Evolutionary conservation across 2,113 vertebrate species (phyloP).

Genomic region (Pampusana beccarii): DNA sequence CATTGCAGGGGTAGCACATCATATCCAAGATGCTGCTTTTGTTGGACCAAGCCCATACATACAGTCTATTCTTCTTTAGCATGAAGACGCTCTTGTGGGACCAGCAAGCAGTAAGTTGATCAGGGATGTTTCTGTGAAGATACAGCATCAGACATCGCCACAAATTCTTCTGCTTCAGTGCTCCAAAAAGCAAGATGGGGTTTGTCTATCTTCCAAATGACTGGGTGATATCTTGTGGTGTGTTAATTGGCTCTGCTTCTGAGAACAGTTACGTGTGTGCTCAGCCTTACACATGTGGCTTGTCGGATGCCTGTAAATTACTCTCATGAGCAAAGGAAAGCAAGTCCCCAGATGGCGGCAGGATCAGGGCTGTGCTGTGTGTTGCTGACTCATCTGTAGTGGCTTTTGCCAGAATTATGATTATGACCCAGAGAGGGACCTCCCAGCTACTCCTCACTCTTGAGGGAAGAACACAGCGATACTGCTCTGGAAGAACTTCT

Average conservation of each 20-base stretch:
- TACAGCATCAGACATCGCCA: not conserved
- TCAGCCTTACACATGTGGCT: conserved; percentile 48
- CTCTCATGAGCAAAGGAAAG: not conserved
- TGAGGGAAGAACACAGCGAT: not conserved
- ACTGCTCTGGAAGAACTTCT: not conserved
- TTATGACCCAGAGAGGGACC: not conserved
- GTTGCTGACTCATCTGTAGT: not conserved
- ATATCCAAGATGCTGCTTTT: not conserved
- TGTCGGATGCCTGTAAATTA: conserved; percentile 56
- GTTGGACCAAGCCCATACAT: not conserved
- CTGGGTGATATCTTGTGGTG: conserved; percentile 21
- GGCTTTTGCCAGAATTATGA: not conserved
- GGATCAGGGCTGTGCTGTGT: not conserved
- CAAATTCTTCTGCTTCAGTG: not conserved
- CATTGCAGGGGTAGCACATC: not conserved
- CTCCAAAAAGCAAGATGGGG: conserved; percentile 15
- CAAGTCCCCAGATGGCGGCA: conserved; percentile 9
- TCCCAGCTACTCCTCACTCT: not conserved
- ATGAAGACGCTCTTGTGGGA: not conserved
- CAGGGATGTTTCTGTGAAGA: not conserved
- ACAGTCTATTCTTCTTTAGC: not conserved
- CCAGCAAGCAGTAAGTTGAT: not conserved
- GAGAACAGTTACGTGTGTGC: conserved; percentile 34
- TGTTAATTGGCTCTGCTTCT: conserved; percentile 58
- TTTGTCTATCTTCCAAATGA: conserved; percentile 31